These are phyloP conservation scores for Drosophila bunnanda DNA, from an alignment of 2,888 invertebrate genomes.

Conservation along the genomic window DNA sequence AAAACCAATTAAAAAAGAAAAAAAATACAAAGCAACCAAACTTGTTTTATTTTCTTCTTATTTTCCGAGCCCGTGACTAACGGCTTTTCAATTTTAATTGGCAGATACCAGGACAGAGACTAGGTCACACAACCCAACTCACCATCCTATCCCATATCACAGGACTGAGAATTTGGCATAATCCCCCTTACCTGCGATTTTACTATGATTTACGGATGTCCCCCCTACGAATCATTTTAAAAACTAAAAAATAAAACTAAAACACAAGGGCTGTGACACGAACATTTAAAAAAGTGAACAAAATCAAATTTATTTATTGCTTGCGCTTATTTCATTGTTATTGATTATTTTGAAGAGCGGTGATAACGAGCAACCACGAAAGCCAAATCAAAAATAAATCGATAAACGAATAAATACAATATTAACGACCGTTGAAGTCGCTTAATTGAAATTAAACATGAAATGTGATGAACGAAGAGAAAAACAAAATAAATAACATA, in stretches of 20 bases:
- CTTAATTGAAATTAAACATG: conserved; percentile 63
- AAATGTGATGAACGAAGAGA: conserved; percentile 71
- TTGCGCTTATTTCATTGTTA: conserved; percentile 37
- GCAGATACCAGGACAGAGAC: conserved; percentile 54
- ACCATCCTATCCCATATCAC: conserved; percentile 31
- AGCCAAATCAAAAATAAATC: conserved; percentile 79
- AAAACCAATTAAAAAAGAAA: conserved; percentile 62
- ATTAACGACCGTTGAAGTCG: conserved; percentile 54
- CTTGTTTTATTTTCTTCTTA: conserved; percentile 74
- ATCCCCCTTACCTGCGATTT: conserved; percentile 40
- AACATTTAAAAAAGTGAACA: conserved; percentile 64
- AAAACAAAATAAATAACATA: conserved; percentile 32
- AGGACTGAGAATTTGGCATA: conserved; percentile 67
- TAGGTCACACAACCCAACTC: conserved; percentile 27
- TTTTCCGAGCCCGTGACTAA: conserved; percentile 48
- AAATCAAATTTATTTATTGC: conserved; percentile 62
- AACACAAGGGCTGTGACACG: conserved; percentile 75
- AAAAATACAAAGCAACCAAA: conserved; percentile 60
- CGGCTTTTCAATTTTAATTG: conserved; percentile 58
- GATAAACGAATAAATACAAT: conserved; percentile 44
- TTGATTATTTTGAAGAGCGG: conserved; percentile 64
- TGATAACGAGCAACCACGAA: conserved; percentile 70
- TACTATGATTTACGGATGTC: conserved; percentile 28
- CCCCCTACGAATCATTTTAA: conserved; percentile 32
- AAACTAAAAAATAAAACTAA: conserved; percentile 47